Base-by-base conservation (phyloP, 2,797 vertebrate genomes). In the Menidia menidia region DNA sequence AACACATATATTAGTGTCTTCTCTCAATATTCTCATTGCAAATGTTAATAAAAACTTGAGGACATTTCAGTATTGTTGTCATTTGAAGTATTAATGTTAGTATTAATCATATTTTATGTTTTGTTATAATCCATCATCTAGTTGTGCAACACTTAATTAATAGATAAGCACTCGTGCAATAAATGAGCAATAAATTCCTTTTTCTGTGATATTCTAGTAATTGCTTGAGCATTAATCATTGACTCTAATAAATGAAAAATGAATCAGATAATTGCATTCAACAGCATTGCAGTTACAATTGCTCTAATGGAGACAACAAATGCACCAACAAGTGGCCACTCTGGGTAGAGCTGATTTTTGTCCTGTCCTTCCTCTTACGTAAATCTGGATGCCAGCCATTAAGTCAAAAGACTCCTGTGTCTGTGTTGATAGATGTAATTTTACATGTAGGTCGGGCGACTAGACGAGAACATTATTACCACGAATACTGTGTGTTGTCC, bases 41-140 rank as follows among this genome's bases (percentile, higher is more conserved):
- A 54, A 72, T 58, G 50, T 58, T 50, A 67, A 71, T 42, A 73
- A 52, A 63, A 74, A 53, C 59, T 68, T 67, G 44, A 48, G 60
- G 48, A 58, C 48, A 73, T 71, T 75, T 85, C 75, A 25, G 2
- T 25, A 25, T 25, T 25, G 25, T 25, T 25, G 25, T 25, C 25
- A 25, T 25, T 25, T 25, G 2, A 25, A 25, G 25, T 25, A 25
- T 25, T 25, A 25, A 25, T 25, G 25, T 25, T 25, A 25, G 25
- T 25, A 25, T 25, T 30, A 1, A 51, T 4, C 10, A 10, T 31
- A 42, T 65, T 30, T 11, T 15, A 61, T 54, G 50, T 43, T 62
- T 71, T 33, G 16, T 53, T 4, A 30, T 48, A 33, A 44, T n/a
- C 8, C n/a, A 42, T 56, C 71, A 41, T 67, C 52, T 30, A 25